Evolutionary conservation across 2,113 vertebrate species (phyloP).

Genomic region (Ptychochromis oligacanthus): DNA sequence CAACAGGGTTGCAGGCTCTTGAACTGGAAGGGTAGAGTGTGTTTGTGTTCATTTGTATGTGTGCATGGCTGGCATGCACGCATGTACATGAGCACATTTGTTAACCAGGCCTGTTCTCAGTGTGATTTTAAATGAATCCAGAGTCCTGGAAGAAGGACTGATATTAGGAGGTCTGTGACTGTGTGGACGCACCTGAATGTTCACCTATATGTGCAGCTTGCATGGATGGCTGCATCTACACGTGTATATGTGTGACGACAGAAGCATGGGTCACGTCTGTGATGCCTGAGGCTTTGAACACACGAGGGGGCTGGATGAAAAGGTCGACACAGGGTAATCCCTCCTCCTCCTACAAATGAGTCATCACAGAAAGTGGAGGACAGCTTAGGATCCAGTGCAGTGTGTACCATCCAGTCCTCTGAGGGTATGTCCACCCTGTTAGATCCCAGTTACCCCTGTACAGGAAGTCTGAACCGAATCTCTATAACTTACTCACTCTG

Average conservation of each 20-base stretch:
- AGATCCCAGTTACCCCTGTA: no score
- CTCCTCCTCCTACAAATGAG: conserved; percentile 37
- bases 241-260: neutral
- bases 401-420: neutral
- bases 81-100: neutral
- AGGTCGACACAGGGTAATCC: conserved; percentile 43
- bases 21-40: neutral
- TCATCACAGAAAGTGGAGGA: conserved; percentile 40
- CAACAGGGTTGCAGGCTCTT: neutral
- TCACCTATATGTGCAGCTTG: neutral
- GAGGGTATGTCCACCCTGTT: conserved; percentile 39
- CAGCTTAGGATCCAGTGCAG: neutral
- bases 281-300: conserved; percentile 34
- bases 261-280: conserved; percentile 8
- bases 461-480: no score
- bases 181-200: neutral
- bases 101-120: conserved; percentile 26
- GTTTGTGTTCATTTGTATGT: neutral
- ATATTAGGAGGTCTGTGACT: neutral
- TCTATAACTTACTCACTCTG: no score
- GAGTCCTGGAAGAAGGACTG: neutral
- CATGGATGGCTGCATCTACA: neutral
- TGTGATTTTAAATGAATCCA: conserved; percentile 16
- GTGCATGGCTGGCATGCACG: neutral
- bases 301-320: conserved; percentile 26